Evolutionary conservation across 2,888 invertebrate genomes (phyloP), one percentile per base, ranked within the genome.

Genomic region (Lapara coniferarum): DNA sequence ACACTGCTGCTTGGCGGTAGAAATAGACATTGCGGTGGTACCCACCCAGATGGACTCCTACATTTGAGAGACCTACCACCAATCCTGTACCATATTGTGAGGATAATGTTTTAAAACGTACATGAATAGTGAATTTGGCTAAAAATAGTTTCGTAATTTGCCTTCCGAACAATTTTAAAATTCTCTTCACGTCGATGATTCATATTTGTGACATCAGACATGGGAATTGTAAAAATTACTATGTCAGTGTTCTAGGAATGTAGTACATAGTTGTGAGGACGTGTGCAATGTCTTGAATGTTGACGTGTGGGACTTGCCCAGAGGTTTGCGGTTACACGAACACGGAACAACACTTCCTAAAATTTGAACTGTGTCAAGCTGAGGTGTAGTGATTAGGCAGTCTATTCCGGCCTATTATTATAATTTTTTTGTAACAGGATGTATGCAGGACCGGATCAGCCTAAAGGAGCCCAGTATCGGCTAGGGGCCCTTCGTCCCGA

Each of bases 311-410:
- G 63, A 19, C 46, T 63, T 16, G 46, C 63, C 63, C 49, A 19
- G 19, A 49, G 16, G 46, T n/a, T 59, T 59, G 63, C 46, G 46
- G 59, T 59, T 59, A 49, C 44, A 44, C 25, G 56, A 58, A 69
- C 55, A 67, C 67, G 57, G 56, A 58, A 67, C 68, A 16, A 53
- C 53, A 10, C 53, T 3, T 55, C 16, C 16, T 63, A 63, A 63
- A 59, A 49, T 19, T 63, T 13, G 12, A 63, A 63, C 16, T 19
- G 19, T 55, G 55, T 55, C 63, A 49, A 44, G 16, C 16, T 4
- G 44, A 59, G 44, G 46, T 19, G 13, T 49, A 13, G 49, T 63
- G 46, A 19, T 49, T 63, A 13, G 12, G 49, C 19, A 46, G 16
- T 16, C 59, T 46, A 44, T 53, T 37, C 25, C 25, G 2, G 25